Base-by-base conservation (phyloP, 2,797 vertebrate species). In the Mus spretus region DNA sequence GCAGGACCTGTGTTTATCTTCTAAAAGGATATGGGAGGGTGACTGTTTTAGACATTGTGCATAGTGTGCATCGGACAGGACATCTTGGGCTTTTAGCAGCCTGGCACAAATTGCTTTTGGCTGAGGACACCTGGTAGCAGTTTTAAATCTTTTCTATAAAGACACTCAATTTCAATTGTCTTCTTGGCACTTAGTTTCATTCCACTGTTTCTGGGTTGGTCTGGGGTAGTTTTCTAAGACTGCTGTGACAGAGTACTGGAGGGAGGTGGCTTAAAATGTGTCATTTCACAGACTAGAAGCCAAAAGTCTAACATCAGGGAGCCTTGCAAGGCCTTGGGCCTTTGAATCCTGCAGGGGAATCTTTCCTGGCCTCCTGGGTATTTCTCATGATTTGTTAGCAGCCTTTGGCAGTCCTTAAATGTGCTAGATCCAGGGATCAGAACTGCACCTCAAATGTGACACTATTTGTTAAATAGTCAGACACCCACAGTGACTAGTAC, bases 1-100 rank as follows among this genome's bases (percentile, higher is more conserved):
- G 55, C 50, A 59, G 87, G 17, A 47, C 17, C 74, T 74, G n/a
- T 78, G 70, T 84, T 89, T 89, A 47, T 90, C 96, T 95, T 79
- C 63, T 57, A 15, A 81, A 79, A 50, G 78, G 28, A 78, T 13
- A 55, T 86, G 75, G 63, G 34, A 53, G 53, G 86, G 81, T 1
- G 24, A 72, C 4, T 88, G 59, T 78, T 93, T 93, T 92, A 87
- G 93, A 37, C 72, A 82, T 81, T 50, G 26, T 57, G 50, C 50
- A 53, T 24, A 4, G 44, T 19, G 15, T 90, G 63, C 14, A 89
- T 90, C 44, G n/a, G 77, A 81, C 12, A 92, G 40, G 34, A 94
- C 67, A 67, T 85, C 83, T 94, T 93, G 78, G 65, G 55, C 44
- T 67, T 88, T 61, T 15, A 77, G n/a, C 59, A 94, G 50, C 22